A percentile compares a stretch with the other conserved stretches of the same genome.
phyloP scores from a whole-genome alignment of 2,797 vertebrate genomes.

The Sarcophilus harrisii region DNA sequence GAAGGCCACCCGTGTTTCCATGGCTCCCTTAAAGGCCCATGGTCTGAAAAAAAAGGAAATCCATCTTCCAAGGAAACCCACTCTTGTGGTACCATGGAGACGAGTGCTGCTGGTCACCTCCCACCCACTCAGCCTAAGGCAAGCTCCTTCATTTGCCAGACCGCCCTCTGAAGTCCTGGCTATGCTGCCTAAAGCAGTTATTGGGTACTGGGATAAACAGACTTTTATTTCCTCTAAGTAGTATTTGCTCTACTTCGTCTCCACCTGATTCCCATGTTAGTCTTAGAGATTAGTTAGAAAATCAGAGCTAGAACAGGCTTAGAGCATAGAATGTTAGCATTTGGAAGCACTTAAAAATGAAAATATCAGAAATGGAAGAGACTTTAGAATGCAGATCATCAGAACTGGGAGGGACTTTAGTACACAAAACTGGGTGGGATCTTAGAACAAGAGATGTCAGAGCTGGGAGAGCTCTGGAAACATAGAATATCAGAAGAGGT shows the following conservation, averaged over 20 bases:
- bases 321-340: too few relatives aligned
- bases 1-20: not conserved
- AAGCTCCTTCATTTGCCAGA: not conserved
- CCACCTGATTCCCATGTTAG: not conserved
- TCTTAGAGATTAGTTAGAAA: not conserved
- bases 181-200: not conserved
- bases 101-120: not conserved
- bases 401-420: not conserved
- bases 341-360: not conserved
- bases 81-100: not conserved
- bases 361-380: not conserved
- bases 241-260: not conserved
- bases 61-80: not conserved
- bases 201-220: not conserved
- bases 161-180: not conserved
- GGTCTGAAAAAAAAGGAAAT: not conserved
- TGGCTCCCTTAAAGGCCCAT: constrained; percentile 4
- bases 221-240: not conserved
- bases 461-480: not conserved
- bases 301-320: not conserved
- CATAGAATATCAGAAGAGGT: too few relatives aligned
- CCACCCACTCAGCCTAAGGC: not conserved
- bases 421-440: not conserved
- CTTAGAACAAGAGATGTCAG: not conserved
- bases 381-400: not conserved